A percentile compares a stretch with the other conserved stretches of the same genome.
phyloP scores from a whole-genome alignment of 2,113 vertebrate species.

The Rhinolophus ferrumequinum region DNA sequence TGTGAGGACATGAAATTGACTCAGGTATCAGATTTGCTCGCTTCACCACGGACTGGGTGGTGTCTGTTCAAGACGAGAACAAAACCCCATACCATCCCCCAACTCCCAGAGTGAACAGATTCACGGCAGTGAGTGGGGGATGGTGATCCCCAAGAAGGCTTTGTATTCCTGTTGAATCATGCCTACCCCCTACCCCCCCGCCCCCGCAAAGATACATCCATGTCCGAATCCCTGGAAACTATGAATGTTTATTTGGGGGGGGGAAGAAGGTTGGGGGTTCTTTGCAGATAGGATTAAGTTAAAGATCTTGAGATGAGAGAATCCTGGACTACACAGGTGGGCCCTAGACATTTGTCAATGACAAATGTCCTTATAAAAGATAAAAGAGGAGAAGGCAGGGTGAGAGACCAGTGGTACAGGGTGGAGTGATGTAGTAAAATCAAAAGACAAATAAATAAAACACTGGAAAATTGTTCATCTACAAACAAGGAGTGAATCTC shows the following conservation, averaged over 20 bases:
- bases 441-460: neutral
- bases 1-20: neutral
- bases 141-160: neutral
- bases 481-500: neutral
- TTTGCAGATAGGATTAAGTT: neutral
- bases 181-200: too few species aligned
- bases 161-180: neutral
- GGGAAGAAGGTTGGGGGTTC: accelerated
- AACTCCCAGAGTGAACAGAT: neutral
- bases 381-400: neutral
- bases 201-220: neutral
- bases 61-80: neutral
- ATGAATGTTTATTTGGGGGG: neutral
- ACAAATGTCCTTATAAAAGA: neutral
- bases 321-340: neutral
- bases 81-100: neutral
- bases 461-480: neutral
- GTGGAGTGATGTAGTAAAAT: neutral
- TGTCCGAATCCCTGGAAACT: neutral
- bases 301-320: conserved; percentile 3
- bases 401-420: neutral
- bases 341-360: neutral
- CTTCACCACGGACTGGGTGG: neutral
- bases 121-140: neutral
- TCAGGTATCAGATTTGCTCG: neutral